Evolutionary conservation across 53 echinoderm and acorn worm genomes (phyloP), one percentile per base, ranked within the genome.

Genomic region (Temnopleurus reevesii): DNA sequence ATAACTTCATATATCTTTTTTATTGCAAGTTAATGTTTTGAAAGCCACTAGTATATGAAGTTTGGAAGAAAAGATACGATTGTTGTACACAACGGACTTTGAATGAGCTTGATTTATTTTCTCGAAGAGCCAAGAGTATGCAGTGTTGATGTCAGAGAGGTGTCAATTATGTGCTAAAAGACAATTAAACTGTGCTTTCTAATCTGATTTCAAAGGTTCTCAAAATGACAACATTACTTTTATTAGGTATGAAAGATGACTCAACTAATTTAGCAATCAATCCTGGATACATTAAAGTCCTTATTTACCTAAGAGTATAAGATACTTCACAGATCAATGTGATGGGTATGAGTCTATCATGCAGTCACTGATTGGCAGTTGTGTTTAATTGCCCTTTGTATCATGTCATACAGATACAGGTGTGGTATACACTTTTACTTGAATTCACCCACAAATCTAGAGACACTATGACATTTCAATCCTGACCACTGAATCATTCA

Each of bases 381-480:
- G 36, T 71, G 71, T 71, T 71, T 41, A 71, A 71, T 71, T 71
- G 43, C 21, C 41, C 23, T n/a, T 38, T 71, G 71, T 41, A 71
- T 41, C 38, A 8, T 9, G 21, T 21, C 41, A n/a, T n/a, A 41
- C n/a, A 21, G 71, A n/a, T n/a, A n/a, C n/a, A n/a, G n/a, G n/a
- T n/a, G n/a, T n/a, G n/a, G n/a, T n/a, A 13, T 71, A 38, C 23
- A 71, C 38, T 38, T 71, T 71, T 12, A 71, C 41, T 41, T 21
- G 21, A 71, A 71, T 71, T 71, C 38, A 38, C 36, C 36, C n/a
- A 41, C 23, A 71, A 38, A 8, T 38, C n/a, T 21, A 71, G 23
- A 41, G 71, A 41, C 71, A 71, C 43, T 41, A 71, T 71, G 71
- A 71, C 71, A 71, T 71, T 71, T 71, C 71, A 71, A 71, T 71